Evolutionary conservation across 2,888 invertebrate genomes (phyloP).

Genomic region (Epinotia demarniana): DNA sequence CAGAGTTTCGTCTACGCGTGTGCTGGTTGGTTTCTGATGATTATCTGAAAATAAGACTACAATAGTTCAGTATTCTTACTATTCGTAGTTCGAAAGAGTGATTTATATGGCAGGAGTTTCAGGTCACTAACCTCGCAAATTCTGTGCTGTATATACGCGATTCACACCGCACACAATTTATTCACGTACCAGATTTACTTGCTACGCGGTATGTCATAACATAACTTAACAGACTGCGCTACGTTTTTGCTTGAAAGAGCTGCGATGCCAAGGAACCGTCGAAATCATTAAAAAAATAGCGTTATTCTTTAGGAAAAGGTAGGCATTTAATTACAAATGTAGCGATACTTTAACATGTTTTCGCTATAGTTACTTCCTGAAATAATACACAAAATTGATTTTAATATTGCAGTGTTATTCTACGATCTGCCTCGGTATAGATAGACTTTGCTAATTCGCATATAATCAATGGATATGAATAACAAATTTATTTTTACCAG

Average conservation of each 20-base stretch:
- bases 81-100: background rate
- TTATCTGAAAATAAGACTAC: background rate
- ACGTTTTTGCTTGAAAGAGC: no score
- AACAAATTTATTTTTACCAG: background rate
- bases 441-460: background rate
- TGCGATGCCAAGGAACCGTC: no score
- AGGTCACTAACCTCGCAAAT: no score
- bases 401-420: background rate
- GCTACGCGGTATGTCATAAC: no score
- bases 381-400: background rate
- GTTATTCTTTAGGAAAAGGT: no score
- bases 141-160: no score
- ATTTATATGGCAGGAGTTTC: no score
- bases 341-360: no score
- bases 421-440: background rate
- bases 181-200: background rate
- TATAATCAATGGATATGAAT: background rate
- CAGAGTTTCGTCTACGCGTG: constrained; percentile 24
- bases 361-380: no score
- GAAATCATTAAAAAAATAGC: no score
- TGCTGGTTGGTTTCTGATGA: constrained; percentile 18
- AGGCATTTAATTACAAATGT: no score
- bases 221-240: no score
- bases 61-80: background rate
- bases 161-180: background rate